A percentile compares a stretch with the other conserved stretches of the same genome.
Evolutionary conservation across 2,797 vertebrate genomes (phyloP).

Genomic region (Pterois miles): DNA sequence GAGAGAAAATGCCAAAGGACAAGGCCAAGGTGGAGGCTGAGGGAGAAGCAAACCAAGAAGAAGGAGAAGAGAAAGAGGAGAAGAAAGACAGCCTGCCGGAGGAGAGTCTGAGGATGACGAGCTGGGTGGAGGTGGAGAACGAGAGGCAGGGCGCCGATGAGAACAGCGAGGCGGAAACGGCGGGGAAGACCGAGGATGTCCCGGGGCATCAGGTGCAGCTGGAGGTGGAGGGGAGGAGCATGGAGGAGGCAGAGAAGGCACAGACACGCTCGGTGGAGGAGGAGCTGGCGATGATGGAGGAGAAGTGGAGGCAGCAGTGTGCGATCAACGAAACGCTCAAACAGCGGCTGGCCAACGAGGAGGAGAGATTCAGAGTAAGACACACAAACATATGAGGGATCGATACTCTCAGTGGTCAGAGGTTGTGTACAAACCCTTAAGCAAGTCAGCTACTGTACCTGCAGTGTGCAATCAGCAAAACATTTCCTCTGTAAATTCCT

Average conservation of each 20-base stretch:
- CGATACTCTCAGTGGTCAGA: background rate
- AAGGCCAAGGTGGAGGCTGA: constrained; percentile 14
- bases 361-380: constrained; percentile 90
- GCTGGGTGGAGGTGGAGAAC: constrained; percentile 74
- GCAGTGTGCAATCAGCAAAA: background rate
- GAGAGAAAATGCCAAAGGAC: background rate
- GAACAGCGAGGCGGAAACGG: background rate
- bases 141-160: constrained; percentile 32
- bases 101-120: constrained; percentile 73
- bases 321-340: constrained; percentile 90
- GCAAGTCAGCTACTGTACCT: background rate
- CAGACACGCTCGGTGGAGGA: constrained; percentile 88
- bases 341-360: constrained; percentile 87
- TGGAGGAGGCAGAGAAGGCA: constrained; percentile 83
- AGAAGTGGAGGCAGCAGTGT: constrained; percentile 96
- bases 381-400: background rate
- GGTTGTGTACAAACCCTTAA: too few species aligned
- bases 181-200: background rate
- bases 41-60: constrained; percentile 13
- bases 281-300: constrained; percentile 93
- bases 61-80: constrained; percentile 40
- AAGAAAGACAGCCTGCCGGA: constrained; percentile 60
- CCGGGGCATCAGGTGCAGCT: constrained; percentile 9
- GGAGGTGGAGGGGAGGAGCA: constrained; percentile 34
- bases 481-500: accelerated